Base-by-base conservation (phyloP, 1,140 invertebrate species). In the Chymomyza costata region DNA sequence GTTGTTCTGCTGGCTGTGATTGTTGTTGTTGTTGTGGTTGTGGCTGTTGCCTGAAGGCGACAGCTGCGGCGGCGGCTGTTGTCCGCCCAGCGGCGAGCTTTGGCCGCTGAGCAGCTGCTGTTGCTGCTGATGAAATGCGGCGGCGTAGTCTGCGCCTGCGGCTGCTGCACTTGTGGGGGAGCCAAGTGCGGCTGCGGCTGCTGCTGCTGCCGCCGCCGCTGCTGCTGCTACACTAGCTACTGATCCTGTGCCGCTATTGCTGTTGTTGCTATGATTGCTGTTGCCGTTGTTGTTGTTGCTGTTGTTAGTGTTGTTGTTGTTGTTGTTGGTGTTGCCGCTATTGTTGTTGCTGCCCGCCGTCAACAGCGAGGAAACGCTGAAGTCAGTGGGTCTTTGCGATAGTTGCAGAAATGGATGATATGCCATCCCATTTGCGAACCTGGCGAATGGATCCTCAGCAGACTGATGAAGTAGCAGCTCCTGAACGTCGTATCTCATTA, bases 331-430 rank as follows among this genome's bases (percentile, higher is more conserved):
- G 60, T 40, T 48, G 58, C 16, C 40, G 45, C 16, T 32, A 44
- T 60, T 62, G 35, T 53, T 69, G 66, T 65, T 67, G 60, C 81
- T 88, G 54, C 89, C 89, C 38, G 90, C 90, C 67, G 94, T 94
- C 76, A 97, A 89, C 86, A 97, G 88, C 80, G 94, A 94, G 69
- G 93, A 94, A 65, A 96, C 93, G 88, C 93, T 94, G 88, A 97
- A 97, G 89, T 97, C 95, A 78, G 95, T 94, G 86, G 94, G 94
- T 86, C 93, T 88, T 80, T 80, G 82, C 92, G 89, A 89, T 86
- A 90, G 87, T 87, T 91, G 90, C 86, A 91, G 86, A 87, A 89
- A 89, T 65, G 90, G 90, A 86, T 91, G 90, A 87, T 91, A 91
- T 85, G 90, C 90, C 89, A 91, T 90, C 87, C 87, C 87, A 87